A percentile compares a stretch with the other conserved stretches of the same genome.
Conservation (phyloP, 2,113 vertebrate genomes). For the Acrocephalus kingi region DNA sequence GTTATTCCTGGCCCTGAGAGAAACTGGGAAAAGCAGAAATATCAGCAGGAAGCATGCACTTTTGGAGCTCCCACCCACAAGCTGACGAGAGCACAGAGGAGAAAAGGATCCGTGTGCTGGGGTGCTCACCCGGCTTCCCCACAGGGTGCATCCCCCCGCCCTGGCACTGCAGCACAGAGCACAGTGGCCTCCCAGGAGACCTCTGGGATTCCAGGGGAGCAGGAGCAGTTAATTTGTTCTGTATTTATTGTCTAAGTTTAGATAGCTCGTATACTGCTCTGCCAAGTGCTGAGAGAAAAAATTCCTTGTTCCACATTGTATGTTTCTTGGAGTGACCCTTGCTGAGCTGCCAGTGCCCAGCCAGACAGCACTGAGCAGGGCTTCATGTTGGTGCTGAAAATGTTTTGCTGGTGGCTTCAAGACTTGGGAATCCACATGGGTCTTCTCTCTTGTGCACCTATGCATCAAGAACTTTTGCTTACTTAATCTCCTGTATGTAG, state of each 20-base stretch:
- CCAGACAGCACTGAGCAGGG: neutral
- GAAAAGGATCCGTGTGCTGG: fast-evolving
- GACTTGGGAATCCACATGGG: neutral
- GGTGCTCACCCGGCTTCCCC: neutral
- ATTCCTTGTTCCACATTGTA: neutral
- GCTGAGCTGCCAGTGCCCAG: neutral
- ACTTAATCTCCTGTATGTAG: neutral
- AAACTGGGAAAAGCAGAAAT: neutral
- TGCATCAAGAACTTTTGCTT: neutral
- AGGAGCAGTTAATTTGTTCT: neutral
- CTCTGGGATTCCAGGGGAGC: neutral
- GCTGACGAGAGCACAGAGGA: fast-evolving
- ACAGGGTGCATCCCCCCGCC: fast-evolving
- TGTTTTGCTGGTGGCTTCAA: neutral
- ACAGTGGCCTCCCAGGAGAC: neutral
- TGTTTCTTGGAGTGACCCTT: neutral
- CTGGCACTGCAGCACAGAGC: fast-evolving
- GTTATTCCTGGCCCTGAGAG: neutral
- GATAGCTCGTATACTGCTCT: neutral
- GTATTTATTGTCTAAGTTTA: neutral
- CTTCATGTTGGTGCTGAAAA: neutral
- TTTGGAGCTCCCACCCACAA: neutral
- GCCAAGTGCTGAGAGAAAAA: neutral
- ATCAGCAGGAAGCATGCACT: neutral
- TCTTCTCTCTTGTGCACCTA: neutral